A percentile compares a stretch with the other conserved stretches of the same genome.
phyloP scores from a whole-genome alignment of 2,113 vertebrate species.

The Osmerus eperlanus region DNA sequence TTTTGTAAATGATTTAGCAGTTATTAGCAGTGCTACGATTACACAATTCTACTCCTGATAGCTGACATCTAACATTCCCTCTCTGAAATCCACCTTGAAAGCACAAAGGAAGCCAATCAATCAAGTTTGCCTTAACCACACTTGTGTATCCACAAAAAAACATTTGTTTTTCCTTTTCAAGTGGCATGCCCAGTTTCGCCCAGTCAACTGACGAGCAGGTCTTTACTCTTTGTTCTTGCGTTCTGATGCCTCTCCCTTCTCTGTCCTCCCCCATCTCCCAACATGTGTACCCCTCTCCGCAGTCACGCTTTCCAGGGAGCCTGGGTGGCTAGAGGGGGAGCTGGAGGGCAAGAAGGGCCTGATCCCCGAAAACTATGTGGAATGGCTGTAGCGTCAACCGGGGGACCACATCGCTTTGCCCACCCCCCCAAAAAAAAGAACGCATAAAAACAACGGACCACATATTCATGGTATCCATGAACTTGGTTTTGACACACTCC shows the following conservation, averaged over 20 bases:
- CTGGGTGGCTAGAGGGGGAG: constrained; percentile 96
- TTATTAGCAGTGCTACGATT: too few relatives aligned
- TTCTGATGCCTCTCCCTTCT: neutral
- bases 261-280: constrained; percentile 18
- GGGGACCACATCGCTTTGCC: too few relatives aligned
- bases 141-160: too few relatives aligned
- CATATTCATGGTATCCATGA: constrained; percentile 87
- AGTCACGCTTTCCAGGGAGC: constrained; percentile 84
- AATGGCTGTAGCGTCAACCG: constrained; percentile 78
- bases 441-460: neutral
- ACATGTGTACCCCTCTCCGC: constrained; percentile 29
- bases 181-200: too few relatives aligned
- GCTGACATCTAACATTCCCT: too few relatives aligned
- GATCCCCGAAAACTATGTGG: constrained; percentile 97
- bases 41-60: too few relatives aligned
- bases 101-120: too few relatives aligned
- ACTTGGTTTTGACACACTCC: constrained; percentile 43
- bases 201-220: too few relatives aligned
- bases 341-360: constrained; percentile 93
- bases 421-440: neutral
- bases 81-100: too few relatives aligned
- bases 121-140: too few relatives aligned
- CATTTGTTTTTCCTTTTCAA: too few relatives aligned
- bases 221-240: neutral
- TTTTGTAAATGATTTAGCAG: too few relatives aligned